Evolutionary conservation across 1,140 invertebrate species (phyloP).

Genomic region (Drosophila nebulosa): DNA sequence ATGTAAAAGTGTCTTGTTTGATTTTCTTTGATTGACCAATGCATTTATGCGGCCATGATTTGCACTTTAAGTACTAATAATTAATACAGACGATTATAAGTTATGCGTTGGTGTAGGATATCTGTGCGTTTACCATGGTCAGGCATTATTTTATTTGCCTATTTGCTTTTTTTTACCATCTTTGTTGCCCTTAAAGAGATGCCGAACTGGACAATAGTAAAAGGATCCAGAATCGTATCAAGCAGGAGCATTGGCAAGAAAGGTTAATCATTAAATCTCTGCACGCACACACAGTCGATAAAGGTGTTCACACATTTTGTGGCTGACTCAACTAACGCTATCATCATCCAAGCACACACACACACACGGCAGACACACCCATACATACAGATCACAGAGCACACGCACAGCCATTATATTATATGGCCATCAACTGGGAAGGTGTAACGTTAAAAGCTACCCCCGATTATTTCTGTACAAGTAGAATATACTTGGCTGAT

Average conservation of each 20-base stretch:
- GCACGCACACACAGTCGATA: conserved; percentile 57
- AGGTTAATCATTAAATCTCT: conserved; percentile 73
- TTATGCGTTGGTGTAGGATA: too few relatives aligned
- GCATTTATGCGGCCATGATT: too few relatives aligned
- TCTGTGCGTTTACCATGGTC: too few relatives aligned
- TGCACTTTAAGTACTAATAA: too few relatives aligned
- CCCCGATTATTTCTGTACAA: conserved; percentile 31
- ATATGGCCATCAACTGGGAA: conserved; percentile 18
- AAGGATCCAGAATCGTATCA: not conserved
- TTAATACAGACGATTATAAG: too few relatives aligned
- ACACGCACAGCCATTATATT: conserved; percentile 10
- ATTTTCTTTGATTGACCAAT: too few relatives aligned
- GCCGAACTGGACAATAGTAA: conserved; percentile 16
- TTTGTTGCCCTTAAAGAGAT: conserved; percentile 49
- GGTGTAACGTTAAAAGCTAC: conserved; percentile 62
- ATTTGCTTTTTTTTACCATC: conserved; percentile 21
- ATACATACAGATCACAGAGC: not conserved
- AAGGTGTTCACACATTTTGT: conserved; percentile 44
- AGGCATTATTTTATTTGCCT: not conserved
- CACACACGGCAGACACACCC: conserved; percentile 14
- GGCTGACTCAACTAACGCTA: conserved; percentile 34
- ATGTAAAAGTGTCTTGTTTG: too few relatives aligned
- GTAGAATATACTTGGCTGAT: not conserved
- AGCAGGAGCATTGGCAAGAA: conserved; percentile 30
- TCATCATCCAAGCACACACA: conserved; percentile 23